These are phyloP conservation scores for Umimayanthus chanpuru DNA, from an alignment of 92 coral and sea anemone genomes.

Conservation along the genomic window DNA sequence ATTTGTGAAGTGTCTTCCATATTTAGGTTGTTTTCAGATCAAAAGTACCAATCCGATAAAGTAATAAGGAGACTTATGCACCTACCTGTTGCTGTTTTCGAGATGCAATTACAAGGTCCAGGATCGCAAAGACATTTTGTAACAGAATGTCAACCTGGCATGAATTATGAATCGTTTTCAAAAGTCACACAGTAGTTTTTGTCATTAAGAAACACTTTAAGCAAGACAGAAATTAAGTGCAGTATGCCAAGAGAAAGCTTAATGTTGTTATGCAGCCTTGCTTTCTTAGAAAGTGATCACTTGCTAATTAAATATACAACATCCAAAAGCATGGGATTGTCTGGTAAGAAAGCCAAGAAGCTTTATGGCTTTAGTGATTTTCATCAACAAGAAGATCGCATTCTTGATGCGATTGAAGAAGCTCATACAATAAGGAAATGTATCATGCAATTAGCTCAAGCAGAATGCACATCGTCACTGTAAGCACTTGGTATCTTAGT, in stretches of 20 bases:
- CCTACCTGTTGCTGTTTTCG: conserved; percentile 60
- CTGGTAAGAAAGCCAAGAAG: conserved; percentile 43
- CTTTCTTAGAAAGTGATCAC: no score
- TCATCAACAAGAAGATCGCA: conserved; percentile 57
- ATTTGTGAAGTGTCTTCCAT: conserved; percentile 53
- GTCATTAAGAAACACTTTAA: conserved; percentile 28
- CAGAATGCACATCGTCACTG: conserved; percentile 50
- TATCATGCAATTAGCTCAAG: conserved; percentile 38
- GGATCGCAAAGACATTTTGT: conserved; percentile 66
- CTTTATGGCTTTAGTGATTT: conserved; percentile 53
- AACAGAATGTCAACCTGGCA: conserved; percentile 47
- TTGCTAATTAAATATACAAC: no score
- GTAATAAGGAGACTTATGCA: conserved; percentile 60
- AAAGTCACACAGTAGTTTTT: conserved; percentile 29
- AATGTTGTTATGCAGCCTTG: no score
- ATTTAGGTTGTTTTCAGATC: conserved; percentile 36
- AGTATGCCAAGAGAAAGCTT: conserved; percentile 54
- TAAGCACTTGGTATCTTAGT: conserved; percentile 56
- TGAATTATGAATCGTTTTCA: conserved; percentile 40
- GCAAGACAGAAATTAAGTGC: conserved; percentile 1
- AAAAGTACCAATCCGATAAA: conserved; percentile 60
- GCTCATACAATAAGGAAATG: conserved; percentile 27
- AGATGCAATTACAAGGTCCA: conserved; percentile 53
- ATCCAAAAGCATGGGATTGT: no score
- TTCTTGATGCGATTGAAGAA: conserved; percentile 49